These are phyloP conservation scores for Cyprinodon variegatus DNA, from an alignment of 2,113 vertebrate species.

Conservation along the genomic window DNA sequence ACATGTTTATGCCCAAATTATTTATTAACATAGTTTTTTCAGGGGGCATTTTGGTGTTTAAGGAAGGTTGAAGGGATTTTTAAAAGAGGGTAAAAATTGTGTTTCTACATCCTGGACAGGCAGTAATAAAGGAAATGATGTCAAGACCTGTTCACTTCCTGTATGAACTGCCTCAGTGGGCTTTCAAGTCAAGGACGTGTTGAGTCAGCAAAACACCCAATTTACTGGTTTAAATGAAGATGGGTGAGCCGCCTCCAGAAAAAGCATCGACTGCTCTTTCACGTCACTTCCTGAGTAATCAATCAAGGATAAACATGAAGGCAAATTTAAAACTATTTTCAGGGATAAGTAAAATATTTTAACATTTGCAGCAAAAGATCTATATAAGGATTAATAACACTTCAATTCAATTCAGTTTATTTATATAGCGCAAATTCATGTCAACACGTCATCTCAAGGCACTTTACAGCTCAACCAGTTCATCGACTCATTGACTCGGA, in stretches of 20 bases:
- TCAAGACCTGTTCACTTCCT: constrained; percentile 81
- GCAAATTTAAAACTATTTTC: too few species aligned
- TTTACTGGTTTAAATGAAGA: constrained; percentile 19
- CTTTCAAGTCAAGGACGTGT: constrained; percentile 41
- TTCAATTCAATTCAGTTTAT: too few species aligned
- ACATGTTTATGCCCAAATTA: background rate
- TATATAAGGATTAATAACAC: background rate
- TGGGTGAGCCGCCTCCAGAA: background rate
- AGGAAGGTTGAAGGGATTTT: constrained; percentile 38
- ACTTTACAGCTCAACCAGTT: too few species aligned
- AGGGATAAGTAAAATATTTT: background rate
- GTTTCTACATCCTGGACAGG: constrained; percentile 72
- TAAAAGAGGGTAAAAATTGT: constrained; percentile 60
- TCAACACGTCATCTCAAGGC: too few species aligned
- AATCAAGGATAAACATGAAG: too few species aligned
- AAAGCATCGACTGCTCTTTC: background rate
- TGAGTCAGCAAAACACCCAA: constrained; percentile 43
- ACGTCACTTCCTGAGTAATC: background rate
- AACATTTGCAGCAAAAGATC: background rate
- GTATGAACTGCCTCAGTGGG: constrained; percentile 78
- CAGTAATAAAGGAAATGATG: constrained; percentile 77
- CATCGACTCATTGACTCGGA: too few species aligned
- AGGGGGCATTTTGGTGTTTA: constrained; percentile 3
- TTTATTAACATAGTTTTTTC: too few species aligned
- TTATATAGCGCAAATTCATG: too few species aligned